Percentiles rank a stretch among this genome's conserved stretches.
phyloP scores from a whole-genome alignment of 2,888 invertebrate species.

The Phortica okadai region DNA sequence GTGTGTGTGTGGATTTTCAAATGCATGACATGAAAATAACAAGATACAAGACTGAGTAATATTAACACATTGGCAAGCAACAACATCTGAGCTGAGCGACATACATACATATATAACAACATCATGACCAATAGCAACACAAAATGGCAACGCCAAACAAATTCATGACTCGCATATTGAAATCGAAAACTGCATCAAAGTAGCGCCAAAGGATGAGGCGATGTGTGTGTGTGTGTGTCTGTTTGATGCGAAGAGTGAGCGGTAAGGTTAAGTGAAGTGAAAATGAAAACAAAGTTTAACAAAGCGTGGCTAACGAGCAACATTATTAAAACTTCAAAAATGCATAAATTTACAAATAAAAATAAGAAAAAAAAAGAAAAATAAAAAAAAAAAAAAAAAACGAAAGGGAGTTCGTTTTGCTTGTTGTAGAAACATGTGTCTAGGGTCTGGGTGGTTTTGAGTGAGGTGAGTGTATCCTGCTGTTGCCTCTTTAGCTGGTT shows the following conservation, averaged over 20 bases:
- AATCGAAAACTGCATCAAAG: conserved; percentile 60
- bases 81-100: conserved; percentile 45
- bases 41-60: neutral
- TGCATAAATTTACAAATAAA: conserved; percentile 57
- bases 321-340: conserved; percentile 69
- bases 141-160: conserved; percentile 40
- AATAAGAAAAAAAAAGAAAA: neutral
- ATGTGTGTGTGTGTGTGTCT: no score
- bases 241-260: conserved; percentile 30
- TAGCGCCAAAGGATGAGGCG: conserved; percentile 28
- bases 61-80: neutral
- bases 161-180: conserved; percentile 68
- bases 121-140: conserved; percentile 46
- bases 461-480: conserved; percentile 48
- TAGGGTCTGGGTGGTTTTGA: neutral
- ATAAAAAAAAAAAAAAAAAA: neutral
- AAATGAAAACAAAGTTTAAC: conserved; percentile 70
- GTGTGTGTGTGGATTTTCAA: conserved; percentile 34
- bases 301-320: conserved; percentile 69
- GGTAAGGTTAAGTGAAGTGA: conserved; percentile 66
- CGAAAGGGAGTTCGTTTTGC: neutral
- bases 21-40: neutral
- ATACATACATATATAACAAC: conserved; percentile 53
- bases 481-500: conserved; percentile 3
- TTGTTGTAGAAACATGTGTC: neutral